Evolutionary conservation across 2,888 invertebrate genomes (phyloP), one percentile per base, ranked within the genome.

Genomic region (Steinernema carpocapsae): DNA sequence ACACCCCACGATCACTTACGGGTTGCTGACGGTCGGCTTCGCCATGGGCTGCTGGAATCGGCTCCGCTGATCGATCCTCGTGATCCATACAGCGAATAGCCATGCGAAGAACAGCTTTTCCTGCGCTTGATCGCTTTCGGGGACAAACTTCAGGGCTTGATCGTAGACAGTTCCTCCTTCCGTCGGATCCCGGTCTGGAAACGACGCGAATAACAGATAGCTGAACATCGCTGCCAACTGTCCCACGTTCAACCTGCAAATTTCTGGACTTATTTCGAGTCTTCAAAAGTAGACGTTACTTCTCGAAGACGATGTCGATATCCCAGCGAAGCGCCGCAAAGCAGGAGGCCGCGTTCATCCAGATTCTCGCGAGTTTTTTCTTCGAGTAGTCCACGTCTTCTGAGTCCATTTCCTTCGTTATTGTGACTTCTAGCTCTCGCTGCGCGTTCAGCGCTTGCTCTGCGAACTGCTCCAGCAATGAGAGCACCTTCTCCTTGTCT

Each of bases 11-110:
- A 24, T 19, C 3, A 76, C 80, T 75, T 42, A 78, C 73, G 85
- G 83, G 74, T 83, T 84, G 46, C 78, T 79, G 45, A 85, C 82
- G 0, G 85, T 85, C 6, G 82, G 83, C 46, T 79, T 79, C 0
- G 79, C 80, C 0, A 79, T 72, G 1, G 83, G 80, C 4, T 76
- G 70, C 4, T 81, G 81, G 7, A 85, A 75, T 1, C 81, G 79
- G 32, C 77, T 75, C 10, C 75, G 72, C 1, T 76, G 43, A 24
- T 77, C 76, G 14, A 80, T 76, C 0, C 76, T 52, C 0, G 79
- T 70, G 2, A 77, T 72, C 59, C 76, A 80, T 17, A 78, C 75
- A 45, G 76, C 77, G 72, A 76, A 77, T 0, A 81, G 74, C 80
- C 80, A 81, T 52, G 78, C 76, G 12, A 79, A 79, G 51, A 80